Evolutionary conservation across 2,113 vertebrate genomes (phyloP).

Genomic region (Motacilla tschutschensis): DNA sequence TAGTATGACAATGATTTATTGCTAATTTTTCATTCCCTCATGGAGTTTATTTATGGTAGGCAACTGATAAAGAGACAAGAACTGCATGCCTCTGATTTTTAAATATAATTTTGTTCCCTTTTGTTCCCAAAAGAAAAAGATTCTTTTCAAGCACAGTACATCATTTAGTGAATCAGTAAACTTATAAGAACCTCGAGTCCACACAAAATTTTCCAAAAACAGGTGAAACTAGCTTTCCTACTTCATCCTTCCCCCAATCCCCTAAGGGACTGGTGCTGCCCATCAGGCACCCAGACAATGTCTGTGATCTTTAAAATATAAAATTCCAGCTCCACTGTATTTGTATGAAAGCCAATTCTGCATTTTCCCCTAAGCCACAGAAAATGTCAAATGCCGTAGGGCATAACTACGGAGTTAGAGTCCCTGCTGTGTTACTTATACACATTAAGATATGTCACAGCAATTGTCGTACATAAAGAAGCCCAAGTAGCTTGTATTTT

Average conservation of each 20-base stretch:
- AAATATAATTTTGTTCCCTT: slow-evolving; percentile 4
- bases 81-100: neutral
- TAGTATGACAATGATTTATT: neutral
- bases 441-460: neutral
- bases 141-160: neutral
- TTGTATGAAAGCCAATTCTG: neutral
- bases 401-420: neutral
- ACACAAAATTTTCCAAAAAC: neutral
- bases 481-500: neutral
- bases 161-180: neutral
- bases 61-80: neutral
- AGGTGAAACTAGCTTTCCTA: neutral
- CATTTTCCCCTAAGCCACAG: neutral
- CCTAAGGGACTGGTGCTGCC: neutral
- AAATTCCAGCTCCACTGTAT: neutral
- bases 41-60: neutral
- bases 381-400: neutral
- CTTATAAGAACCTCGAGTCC: neutral
- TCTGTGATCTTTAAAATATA: neutral
- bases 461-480: neutral
- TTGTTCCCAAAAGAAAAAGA: too few species aligned
- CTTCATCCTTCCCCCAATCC: neutral
- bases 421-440: neutral
- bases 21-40: neutral
- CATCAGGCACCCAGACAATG: neutral